Evolutionary conservation across 1,140 invertebrate species (phyloP).

Genomic region (Micrasema longulum): DNA sequence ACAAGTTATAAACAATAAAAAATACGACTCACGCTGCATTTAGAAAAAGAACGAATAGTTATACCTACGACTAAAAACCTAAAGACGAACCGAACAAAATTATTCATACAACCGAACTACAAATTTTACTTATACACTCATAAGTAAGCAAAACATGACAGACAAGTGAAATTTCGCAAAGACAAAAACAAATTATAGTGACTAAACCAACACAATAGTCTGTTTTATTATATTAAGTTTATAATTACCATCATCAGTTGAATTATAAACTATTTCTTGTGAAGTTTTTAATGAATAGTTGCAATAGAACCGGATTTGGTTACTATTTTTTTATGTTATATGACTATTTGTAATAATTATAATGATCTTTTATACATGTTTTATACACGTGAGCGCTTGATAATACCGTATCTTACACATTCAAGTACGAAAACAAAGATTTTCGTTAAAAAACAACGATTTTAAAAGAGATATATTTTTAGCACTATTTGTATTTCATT

Average conservation of each 20-base stretch:
- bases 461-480: neutral
- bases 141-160: too few relatives aligned
- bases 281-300: constrained; percentile 47
- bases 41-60: too few relatives aligned
- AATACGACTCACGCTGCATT: too few relatives aligned
- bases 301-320: constrained; percentile 55
- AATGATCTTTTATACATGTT: constrained; percentile 41
- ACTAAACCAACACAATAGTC: constrained; percentile 49
- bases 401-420: neutral
- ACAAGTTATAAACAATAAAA: constrained; percentile 9
- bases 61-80: too few relatives aligned
- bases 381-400: constrained; percentile 34
- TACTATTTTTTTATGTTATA: constrained; percentile 52
- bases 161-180: too few relatives aligned
- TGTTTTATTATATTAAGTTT: constrained; percentile 52
- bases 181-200: too few relatives aligned
- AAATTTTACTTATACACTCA: too few relatives aligned
- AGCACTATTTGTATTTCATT: constrained; percentile 9
- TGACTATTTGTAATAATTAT: constrained; percentile 52
- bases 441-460: neutral
- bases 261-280: constrained; percentile 47
- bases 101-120: too few relatives aligned
- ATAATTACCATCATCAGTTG: constrained; percentile 54
- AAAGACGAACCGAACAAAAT: too few relatives aligned
- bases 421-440: neutral